Conservation (phyloP, 2,797 vertebrate species). For the Takifugu rubripes region DNA sequence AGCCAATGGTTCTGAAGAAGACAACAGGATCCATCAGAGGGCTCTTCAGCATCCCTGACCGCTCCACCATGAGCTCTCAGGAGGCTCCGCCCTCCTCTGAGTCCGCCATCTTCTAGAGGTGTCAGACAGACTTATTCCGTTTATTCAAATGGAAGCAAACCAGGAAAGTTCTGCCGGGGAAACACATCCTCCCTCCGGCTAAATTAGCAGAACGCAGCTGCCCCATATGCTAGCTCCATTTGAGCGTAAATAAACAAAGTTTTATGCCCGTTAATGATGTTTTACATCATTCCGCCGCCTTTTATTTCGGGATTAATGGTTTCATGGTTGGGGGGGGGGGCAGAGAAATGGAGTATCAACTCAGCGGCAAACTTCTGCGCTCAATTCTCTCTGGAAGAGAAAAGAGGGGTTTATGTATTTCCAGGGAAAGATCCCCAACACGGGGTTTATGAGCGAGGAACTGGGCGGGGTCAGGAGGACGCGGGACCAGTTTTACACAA, state of each 20-base stretch:
- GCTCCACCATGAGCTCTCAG: conserved; percentile 7
- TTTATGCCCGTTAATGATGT: conserved; percentile 8
- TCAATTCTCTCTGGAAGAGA: too few species aligned
- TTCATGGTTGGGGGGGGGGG: background rate
- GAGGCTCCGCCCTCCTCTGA: conserved; percentile 13
- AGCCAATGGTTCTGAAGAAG: conserved; percentile 53
- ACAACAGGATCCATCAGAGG: conserved; percentile 54
- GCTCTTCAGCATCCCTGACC: conserved; percentile 5
- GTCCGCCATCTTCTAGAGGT: conserved; percentile 4
- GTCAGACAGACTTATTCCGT: background rate
- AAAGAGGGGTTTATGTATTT: too few species aligned
- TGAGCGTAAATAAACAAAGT: conserved; percentile 4
- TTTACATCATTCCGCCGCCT: background rate
- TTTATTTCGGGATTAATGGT: conserved; percentile 1
- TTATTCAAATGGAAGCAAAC: background rate
- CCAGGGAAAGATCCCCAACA: background rate
- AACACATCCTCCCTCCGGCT: background rate
- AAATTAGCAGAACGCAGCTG: conserved; percentile 9
- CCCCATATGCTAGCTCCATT: conserved; percentile 14
- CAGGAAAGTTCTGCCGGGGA: background rate
- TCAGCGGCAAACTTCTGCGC: too few species aligned
- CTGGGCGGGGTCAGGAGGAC: too few species aligned
- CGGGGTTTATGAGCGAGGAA: too few species aligned
- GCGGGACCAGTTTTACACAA: background rate
- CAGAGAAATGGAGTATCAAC: background rate